Evolutionary conservation across 2,888 invertebrate species (phyloP).

Genomic region (Zygaena filipendulae): DNA sequence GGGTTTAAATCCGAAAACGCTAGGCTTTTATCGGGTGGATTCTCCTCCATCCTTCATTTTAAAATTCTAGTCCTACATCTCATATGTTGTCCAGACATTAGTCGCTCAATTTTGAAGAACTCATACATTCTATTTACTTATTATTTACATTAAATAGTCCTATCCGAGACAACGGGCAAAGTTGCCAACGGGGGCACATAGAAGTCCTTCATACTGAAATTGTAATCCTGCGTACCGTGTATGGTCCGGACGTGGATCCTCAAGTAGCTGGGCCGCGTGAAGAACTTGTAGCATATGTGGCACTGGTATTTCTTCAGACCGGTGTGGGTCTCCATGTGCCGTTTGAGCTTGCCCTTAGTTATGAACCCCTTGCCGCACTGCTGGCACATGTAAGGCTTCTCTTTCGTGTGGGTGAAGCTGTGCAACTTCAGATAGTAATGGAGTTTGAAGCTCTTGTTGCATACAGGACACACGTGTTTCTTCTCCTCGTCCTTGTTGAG

Average conservation of each 20-base stretch:
- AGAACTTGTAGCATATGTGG: constrained; percentile 57
- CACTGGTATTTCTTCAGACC: constrained; percentile 56
- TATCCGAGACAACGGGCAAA: neutral
- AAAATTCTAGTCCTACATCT: too few relatives aligned
- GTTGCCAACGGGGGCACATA: neutral
- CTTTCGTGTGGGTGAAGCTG: constrained; percentile 53
- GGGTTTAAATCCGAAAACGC: too few relatives aligned
- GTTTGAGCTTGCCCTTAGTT: constrained; percentile 48
- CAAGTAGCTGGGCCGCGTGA: constrained; percentile 49
- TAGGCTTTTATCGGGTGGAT: too few relatives aligned
- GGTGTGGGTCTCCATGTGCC: constrained; percentile 50
- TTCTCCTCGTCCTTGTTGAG: constrained; percentile 34
- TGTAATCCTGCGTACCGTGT: constrained; percentile 51
- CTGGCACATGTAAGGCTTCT: constrained; percentile 53
- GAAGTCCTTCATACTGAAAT: constrained; percentile 33
- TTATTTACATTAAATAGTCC: too few relatives aligned
- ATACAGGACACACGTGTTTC: constrained; percentile 44
- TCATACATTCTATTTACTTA: too few relatives aligned
- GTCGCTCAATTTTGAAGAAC: too few relatives aligned
- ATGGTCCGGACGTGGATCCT: constrained; percentile 53
- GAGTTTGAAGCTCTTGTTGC: constrained; percentile 49
- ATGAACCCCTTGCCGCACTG: constrained; percentile 59
- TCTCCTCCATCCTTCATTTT: too few relatives aligned
- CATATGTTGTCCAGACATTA: too few relatives aligned
- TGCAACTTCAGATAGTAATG: constrained; percentile 55